These are phyloP conservation scores for Phortica okadai DNA, from an alignment of 2,888 invertebrate genomes.

Conservation along the genomic window DNA sequence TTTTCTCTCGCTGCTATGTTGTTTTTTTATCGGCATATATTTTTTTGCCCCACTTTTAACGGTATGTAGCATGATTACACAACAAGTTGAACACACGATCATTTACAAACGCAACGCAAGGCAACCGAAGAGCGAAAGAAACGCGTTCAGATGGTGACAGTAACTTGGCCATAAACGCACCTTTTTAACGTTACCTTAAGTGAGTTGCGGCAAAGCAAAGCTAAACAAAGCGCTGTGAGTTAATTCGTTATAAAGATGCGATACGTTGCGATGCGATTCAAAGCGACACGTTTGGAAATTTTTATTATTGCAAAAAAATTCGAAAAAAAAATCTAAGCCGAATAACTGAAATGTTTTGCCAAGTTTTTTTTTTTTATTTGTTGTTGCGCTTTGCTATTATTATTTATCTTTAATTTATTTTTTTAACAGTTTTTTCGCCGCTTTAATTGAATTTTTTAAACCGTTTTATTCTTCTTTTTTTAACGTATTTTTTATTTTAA, in stretches of 20 bases:
- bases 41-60: neutral
- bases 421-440: neutral
- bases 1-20: neutral
- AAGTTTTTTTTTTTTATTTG: neutral
- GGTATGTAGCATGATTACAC: conserved; percentile 11
- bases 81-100: conserved; percentile 6
- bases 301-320: conserved; percentile 5
- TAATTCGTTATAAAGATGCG: neutral
- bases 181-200: conserved; percentile 14
- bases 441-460: conserved; percentile 8
- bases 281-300: neutral
- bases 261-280: neutral
- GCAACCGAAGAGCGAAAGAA: neutral
- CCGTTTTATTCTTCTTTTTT: conserved; percentile 8
- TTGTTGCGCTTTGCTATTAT: neutral
- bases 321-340: neutral
- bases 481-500: neutral
- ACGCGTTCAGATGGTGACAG: conserved; percentile 8
- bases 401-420: neutral
- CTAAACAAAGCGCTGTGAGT: neutral
- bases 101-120: neutral
- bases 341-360: neutral
- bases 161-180: conserved; percentile 29
- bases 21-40: neutral
- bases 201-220: neutral